Evolutionary conservation across 1,140 invertebrate species (phyloP).

Genomic region (Heliconius eleuchia): DNA sequence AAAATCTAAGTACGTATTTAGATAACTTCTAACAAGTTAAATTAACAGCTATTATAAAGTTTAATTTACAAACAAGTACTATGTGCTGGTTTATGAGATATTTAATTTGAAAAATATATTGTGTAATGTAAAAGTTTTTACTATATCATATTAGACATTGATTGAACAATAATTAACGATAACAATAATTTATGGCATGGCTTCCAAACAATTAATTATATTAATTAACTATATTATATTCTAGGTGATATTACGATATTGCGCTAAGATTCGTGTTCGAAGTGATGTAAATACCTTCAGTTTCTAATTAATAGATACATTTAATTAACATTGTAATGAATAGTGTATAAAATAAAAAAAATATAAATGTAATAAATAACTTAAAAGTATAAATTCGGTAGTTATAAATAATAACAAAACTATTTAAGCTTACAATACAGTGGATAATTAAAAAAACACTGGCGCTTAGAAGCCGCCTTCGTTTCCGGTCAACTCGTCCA

Average conservation of each 20-base stretch:
- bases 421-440: constrained; percentile 5
- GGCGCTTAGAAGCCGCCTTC: constrained; percentile 48
- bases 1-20: neutral
- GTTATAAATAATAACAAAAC: neutral
- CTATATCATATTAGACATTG: neutral
- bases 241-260: constrained; percentile 8
- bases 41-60: neutral
- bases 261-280: neutral
- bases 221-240: neutral
- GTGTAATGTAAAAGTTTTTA: neutral
- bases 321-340: neutral
- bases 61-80: neutral
- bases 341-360: neutral
- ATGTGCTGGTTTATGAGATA: neutral
- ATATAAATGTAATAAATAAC: neutral
- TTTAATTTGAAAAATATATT: neutral
- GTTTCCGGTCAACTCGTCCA: constrained; percentile 57
- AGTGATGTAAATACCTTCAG: constrained; percentile 6
- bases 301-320: neutral
- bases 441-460: constrained; percentile 40
- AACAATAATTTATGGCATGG: neutral
- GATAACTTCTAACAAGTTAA: neutral
- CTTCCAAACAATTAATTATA: constrained; percentile 5
- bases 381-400: neutral
- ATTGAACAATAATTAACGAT: neutral